Conservation (phyloP, 2,888 invertebrate species). For the Drosophila sordidapex region DNA sequence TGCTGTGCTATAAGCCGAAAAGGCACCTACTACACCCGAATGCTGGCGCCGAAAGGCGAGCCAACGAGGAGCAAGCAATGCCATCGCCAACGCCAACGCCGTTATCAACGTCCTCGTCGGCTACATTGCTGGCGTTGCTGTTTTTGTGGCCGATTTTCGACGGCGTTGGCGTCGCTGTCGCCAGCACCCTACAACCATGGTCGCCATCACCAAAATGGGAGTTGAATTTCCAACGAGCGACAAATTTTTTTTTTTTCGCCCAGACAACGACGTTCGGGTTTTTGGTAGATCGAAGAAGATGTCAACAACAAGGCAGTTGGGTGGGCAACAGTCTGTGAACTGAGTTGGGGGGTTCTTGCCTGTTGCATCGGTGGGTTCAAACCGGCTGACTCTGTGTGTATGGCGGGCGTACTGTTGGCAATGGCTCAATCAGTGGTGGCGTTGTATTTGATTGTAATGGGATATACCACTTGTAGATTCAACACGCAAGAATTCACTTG, state of each 20-base stretch:
- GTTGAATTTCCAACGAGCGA: constrained; percentile 68
- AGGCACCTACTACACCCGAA: constrained; percentile 62
- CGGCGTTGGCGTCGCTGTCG: constrained; percentile 43
- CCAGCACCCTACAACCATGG: neutral
- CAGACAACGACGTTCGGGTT: constrained; percentile 54
- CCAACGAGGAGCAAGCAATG: constrained; percentile 73
- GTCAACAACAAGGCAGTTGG: constrained; percentile 30
- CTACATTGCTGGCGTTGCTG: constrained; percentile 49
- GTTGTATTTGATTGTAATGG: constrained; percentile 74
- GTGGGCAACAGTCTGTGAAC: constrained; percentile 9
- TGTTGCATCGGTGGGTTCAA: constrained; percentile 53
- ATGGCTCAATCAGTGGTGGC: constrained; percentile 80
- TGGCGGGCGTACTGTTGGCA: constrained; percentile 29
- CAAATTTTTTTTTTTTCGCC: constrained; percentile 61
- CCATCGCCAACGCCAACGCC: constrained; percentile 28
- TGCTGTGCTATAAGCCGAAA: constrained; percentile 67
- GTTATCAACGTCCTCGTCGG: constrained; percentile 34
- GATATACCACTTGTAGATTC: constrained; percentile 76
- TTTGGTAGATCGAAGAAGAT: constrained; percentile 73
- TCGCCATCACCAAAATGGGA: constrained; percentile 37
- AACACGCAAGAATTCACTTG: constrained; percentile 26
- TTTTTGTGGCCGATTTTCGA: constrained; percentile 82
- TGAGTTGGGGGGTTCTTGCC: constrained; percentile 35
- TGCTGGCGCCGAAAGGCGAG: constrained; percentile 64
- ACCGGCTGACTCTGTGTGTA: constrained; percentile 35